phyloP scores from a whole-genome alignment of 2,888 invertebrate genomes.

The Sericinus montela region DNA sequence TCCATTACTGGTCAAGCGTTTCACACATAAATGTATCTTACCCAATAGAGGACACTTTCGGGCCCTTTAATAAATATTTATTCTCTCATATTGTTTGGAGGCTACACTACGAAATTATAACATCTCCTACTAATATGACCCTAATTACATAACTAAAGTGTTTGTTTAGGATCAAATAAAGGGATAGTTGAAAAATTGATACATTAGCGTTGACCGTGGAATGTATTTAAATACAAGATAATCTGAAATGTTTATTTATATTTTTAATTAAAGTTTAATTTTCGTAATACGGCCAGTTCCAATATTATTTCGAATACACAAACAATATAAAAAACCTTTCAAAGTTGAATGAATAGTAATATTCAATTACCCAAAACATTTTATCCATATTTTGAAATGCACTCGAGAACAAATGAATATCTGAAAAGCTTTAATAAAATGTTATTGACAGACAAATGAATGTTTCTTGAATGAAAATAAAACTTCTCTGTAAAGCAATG shows the following conservation, averaged over 20 bases:
- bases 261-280: too few relatives aligned
- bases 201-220: not conserved
- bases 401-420: too few relatives aligned
- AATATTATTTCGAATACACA: too few relatives aligned
- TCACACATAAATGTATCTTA: constrained; percentile 33
- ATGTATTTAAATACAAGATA: not conserved
- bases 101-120: constrained; percentile 43
- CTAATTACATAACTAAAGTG: constrained; percentile 68
- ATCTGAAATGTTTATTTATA: not conserved
- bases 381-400: too few relatives aligned
- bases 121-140: constrained; percentile 29
- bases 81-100: constrained; percentile 64
- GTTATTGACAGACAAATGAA: too few relatives aligned
- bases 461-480: too few relatives aligned
- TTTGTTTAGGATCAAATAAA: constrained; percentile 53
- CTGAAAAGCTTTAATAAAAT: too few relatives aligned
- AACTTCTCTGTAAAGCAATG: too few relatives aligned
- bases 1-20: constrained; percentile 30
- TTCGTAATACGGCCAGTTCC: too few relatives aligned
- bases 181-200: constrained; percentile 17
- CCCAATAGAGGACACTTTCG: constrained; percentile 71
- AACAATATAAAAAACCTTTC: too few relatives aligned
- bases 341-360: too few relatives aligned
- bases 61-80: constrained; percentile 74
- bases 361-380: too few relatives aligned